Percentiles rank a stretch among this genome's conserved stretches.
Evolutionary conservation across 2,113 vertebrate species (phyloP).

Genomic region (Ancistrus triradiatus): DNA sequence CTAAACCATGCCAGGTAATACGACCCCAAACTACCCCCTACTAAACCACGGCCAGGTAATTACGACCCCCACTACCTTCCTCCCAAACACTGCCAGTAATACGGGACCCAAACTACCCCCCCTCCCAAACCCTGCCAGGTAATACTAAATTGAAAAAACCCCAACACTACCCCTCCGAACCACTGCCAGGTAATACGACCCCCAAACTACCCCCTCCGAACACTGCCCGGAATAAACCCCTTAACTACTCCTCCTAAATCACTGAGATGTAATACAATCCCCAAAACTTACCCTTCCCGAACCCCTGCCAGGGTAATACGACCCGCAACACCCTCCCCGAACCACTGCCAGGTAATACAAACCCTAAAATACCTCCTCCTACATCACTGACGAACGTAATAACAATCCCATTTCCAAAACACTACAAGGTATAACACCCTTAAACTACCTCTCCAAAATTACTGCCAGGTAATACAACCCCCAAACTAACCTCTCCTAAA

Average conservation of each 20-base stretch:
- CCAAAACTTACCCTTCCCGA: not conserved
- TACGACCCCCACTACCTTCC: too few relatives aligned
- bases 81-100: not conserved
- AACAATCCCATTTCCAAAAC: too few relatives aligned
- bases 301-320: too few relatives aligned
- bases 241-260: not conserved
- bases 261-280: not conserved
- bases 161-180: conserved; percentile 86
- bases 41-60: conserved; percentile 90
- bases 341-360: conserved; percentile 84
- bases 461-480: too few relatives aligned
- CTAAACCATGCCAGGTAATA: conserved; percentile 43
- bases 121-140: too few relatives aligned
- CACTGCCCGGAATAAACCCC: conserved; percentile 78
- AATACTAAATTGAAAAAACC: too few relatives aligned
- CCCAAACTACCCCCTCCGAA: conserved; percentile 71
- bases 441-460: too few relatives aligned
- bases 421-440: too few relatives aligned
- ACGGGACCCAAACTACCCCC: too few relatives aligned
- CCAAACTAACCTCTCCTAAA: too few relatives aligned
- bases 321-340: too few relatives aligned
- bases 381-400: conserved; percentile 92
- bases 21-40: conserved; percentile 76
- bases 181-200: conserved; percentile 81
- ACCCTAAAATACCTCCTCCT: conserved; percentile 62